These are phyloP conservation scores for Danio albolineatus DNA, from an alignment of 2,797 vertebrate genomes.

Conservation along the genomic window DNA sequence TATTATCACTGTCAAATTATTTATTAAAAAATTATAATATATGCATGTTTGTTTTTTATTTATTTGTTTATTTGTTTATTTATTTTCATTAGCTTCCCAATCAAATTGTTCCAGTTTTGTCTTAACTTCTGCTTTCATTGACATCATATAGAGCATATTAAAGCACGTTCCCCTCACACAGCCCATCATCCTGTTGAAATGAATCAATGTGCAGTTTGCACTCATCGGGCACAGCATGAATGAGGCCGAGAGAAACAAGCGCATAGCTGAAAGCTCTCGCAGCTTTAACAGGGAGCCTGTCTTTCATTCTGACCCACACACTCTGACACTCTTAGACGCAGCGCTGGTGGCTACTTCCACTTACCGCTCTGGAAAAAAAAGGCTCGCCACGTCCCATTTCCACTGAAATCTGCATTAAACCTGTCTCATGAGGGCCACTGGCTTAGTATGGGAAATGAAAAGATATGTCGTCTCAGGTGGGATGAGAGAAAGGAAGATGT, in stretches of 20 bases:
- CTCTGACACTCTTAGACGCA: constrained; percentile 33
- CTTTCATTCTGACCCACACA: constrained; percentile 42
- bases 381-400: constrained; percentile 70
- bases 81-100: neutral
- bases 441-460: constrained; percentile 78
- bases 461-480: constrained; percentile 78
- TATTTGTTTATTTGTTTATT: neutral
- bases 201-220: constrained; percentile 6
- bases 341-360: constrained; percentile 41
- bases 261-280: constrained; percentile 11
- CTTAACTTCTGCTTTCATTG: constrained; percentile 12
- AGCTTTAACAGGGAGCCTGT: constrained; percentile 38
- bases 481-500: constrained; percentile 50
- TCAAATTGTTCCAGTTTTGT: constrained; percentile 11
- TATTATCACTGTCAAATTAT: no score
- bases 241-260: constrained; percentile 25
- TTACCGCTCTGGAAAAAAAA: constrained; percentile 36
- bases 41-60: neutral
- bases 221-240: constrained; percentile 1
- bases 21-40: neutral
- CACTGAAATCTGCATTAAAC: constrained; percentile 82
- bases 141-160: constrained; percentile 4
- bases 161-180: constrained; percentile 23
- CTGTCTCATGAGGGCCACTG: constrained; percentile 80
- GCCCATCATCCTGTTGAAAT: constrained; percentile 22